phyloP scores from a whole-genome alignment of 2,797 vertebrate genomes.

The Harpagifer antarcticus region DNA sequence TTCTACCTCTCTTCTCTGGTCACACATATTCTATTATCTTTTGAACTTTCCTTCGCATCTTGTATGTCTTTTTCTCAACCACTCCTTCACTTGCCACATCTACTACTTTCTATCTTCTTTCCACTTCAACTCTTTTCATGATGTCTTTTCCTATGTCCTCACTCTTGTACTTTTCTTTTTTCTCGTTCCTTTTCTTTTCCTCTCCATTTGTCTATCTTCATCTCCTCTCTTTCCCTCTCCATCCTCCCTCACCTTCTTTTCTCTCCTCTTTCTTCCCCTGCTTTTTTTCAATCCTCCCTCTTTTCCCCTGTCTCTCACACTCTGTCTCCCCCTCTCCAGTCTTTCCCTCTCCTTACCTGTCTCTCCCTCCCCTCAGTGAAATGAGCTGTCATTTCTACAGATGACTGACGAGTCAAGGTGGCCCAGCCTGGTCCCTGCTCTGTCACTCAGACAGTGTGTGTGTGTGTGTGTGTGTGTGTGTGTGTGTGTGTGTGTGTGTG shows the following conservation, averaged over 20 bases:
- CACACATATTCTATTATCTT: neutral
- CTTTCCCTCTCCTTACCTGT: neutral
- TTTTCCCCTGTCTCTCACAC: neutral
- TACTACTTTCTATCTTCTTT: neutral
- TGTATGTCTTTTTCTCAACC: too few relatives aligned
- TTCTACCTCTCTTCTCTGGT: neutral
- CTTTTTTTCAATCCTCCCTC: neutral
- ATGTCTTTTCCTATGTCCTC: neutral
- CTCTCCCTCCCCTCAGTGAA: slow-evolving; percentile 24
- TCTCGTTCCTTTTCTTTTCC: neutral
- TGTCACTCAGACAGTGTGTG: slow-evolving; percentile 40
- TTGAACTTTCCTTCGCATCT: neutral
- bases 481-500: neutral
- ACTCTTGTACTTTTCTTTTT: too few relatives aligned
- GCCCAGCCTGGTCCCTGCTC: slow-evolving; percentile 34
- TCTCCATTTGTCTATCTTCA: neutral
- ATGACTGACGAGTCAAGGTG: slow-evolving; percentile 66
- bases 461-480: slow-evolving; percentile 4
- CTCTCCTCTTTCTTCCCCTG: neutral
- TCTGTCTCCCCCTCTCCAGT: too few relatives aligned
- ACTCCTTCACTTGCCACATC: neutral
- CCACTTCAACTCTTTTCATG: neutral
- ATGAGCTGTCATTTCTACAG: slow-evolving; percentile 52
- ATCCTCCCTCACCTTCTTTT: neutral
- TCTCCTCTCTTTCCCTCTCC: neutral